Base-by-base conservation (phyloP, 2,888 invertebrate genomes). In the Dryomyza anilis region DNA sequence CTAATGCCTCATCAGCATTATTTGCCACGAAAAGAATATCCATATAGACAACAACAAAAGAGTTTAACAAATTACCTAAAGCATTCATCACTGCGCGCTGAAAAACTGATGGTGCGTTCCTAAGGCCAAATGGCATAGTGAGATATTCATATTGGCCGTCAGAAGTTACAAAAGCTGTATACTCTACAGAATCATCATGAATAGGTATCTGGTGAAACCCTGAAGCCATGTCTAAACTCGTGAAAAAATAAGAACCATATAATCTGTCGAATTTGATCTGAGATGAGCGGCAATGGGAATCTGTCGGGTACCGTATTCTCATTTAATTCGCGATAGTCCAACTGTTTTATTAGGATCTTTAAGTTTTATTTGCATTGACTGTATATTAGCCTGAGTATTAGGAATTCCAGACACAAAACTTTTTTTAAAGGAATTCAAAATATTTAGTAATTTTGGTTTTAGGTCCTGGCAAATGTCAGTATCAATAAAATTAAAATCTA, bases 1-100 rank as follows among this genome's bases (percentile, higher is more conserved):
- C 52, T 25, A 52, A 52, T 52, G 52, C 52, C 52, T 52, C 52
- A 21, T 52, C 52, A 25, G n/a, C 21, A 21, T 52, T 52, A 52
- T 19, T 52, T 21, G 52, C 52, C 6, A 52, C 52, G 23, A 52
- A 21, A 52, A 52, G 52, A 21, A 52, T 52, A 52, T 52, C 52
- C 7, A 23, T 52, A n/a, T 23, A 25, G 21, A 19, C 52, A 52
- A 52, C 21, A 23, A 52, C 23, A 19, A 52, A 23, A 8, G 52
- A n/a, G n/a, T n/a, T n/a, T n/a, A n/a, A n/a, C n/a, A n/a, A n/a
- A n/a, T n/a, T n/a, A n/a, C n/a, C n/a, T 25, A 19, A 52, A 25
- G 25, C 25, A 52, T 19, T 25, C 52, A 52, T 52, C n/a, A 25
- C 52, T 52, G 52, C 52, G 7, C 23, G 52, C n/a, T 46, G 46